Base-by-base conservation (phyloP, 1,140 invertebrate genomes). In the Littorina saxatilis region DNA sequence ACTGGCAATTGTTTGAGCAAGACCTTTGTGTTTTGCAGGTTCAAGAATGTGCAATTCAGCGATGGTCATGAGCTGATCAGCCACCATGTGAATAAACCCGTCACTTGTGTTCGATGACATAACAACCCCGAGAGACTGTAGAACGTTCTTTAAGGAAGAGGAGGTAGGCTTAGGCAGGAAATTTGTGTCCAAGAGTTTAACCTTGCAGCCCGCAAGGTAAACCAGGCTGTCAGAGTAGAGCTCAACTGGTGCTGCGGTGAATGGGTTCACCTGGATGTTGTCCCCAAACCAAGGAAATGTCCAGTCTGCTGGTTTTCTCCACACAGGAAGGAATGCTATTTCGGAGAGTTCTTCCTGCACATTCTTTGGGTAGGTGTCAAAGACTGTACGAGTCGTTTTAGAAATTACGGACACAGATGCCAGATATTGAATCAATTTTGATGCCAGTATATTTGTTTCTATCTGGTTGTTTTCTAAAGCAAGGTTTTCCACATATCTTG, bases 291-390 rank as follows among this genome's bases (percentile, higher is more conserved):
- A 87, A 20, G 29, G 35, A 72, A 82, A 79, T 27, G 55, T 66
- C 86, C 86, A 87, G 47, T 82, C 55, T 1, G 55, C 27, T 75
- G 86, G 83, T 66, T 82, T 81, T 13, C 7, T 1, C 0, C 55
- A 68, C 5, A 84, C 82, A 39, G 85, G 86, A 11, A 87, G 37
- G 55, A 86, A 87, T 20, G 37, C 1, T 39, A 80, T 79, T 4
- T 79, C 23, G 9, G 68, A 58, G 15, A 87, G 35, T 70, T 74
- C n/a, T 23, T 82, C 0, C 17, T 13, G 35, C 3, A 72, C 37
- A 40, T 35, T 27, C 1, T 75, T 23, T 17, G 80, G 55, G 39
- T 17, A 77, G 2, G 17, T 27, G 11, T 32, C 27, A 61, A 79
- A 55, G n/a, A 37, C 37, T 17, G 23, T 23, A 0, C 29, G 29